A percentile compares a stretch with the other conserved stretches of the same genome.
Conservation (phyloP, 30 jellyfish, hydroid and myxozoan genomes). For the Hydra vulgaris region DNA sequence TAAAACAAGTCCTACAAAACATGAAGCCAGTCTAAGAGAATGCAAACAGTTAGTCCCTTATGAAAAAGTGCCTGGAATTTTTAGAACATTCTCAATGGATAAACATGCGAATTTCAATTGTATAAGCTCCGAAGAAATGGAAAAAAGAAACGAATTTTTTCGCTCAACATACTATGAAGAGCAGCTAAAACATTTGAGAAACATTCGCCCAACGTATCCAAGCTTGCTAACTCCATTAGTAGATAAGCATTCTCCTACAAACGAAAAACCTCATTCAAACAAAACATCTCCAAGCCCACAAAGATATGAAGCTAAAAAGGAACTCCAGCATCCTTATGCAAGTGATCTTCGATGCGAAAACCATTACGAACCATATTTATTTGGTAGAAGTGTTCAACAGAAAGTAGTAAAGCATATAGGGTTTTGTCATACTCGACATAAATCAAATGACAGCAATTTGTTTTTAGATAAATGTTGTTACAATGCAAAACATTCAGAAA, state of each 20-base stretch:
- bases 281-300: neutral
- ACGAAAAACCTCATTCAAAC: neutral
- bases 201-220: neutral
- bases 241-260: neutral
- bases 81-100: neutral
- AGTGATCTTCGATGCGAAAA: neutral
- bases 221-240: neutral
- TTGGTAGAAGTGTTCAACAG: neutral
- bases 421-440: neutral
- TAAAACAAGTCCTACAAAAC: no score
- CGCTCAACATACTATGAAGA: conserved; percentile 25
- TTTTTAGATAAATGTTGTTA: neutral
- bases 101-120: neutral
- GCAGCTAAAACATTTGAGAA: neutral
- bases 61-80: neutral
- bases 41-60: neutral
- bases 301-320: neutral
- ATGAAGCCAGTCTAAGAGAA: neutral
- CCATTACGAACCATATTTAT: neutral
- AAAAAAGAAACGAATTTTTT: conserved; percentile 25
- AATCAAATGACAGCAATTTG: neutral
- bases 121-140: conserved; percentile 30
- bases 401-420: neutral
- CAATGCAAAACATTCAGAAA: neutral
- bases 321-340: neutral